phyloP scores from a whole-genome alignment of 2,797 vertebrate genomes.

The Microchirus variegatus region DNA sequence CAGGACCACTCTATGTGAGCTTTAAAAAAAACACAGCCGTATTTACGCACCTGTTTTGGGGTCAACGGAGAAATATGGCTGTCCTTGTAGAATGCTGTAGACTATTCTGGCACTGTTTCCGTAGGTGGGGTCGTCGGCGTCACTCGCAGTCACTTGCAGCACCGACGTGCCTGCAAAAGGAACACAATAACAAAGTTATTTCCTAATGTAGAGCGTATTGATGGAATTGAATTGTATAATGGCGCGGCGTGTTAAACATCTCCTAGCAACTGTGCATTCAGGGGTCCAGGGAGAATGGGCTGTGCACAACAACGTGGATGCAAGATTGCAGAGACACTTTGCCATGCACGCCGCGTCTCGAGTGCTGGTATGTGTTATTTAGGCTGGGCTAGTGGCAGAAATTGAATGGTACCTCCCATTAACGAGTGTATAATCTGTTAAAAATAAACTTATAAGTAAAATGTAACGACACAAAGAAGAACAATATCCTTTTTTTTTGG shows the following conservation, averaged over 20 bases:
- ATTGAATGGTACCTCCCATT: no score
- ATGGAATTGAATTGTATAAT: not conserved
- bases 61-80: slow-evolving; percentile 99
- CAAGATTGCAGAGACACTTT: not conserved
- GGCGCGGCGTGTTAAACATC: not conserved
- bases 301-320: slow-evolving; percentile 12
- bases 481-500: no score
- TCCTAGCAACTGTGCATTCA: slow-evolving; percentile 6
- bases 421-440: no score
- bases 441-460: no score
- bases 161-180: slow-evolving; percentile 90
- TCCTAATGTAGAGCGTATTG: not conserved
- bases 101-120: slow-evolving; percentile 97
- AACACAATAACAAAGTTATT: slow-evolving; percentile 23
- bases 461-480: no score
- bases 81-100: slow-evolving; percentile 98
- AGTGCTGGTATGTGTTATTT: not conserved
- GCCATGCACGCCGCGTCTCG: not conserved
- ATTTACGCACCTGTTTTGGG: slow-evolving; percentile 91
- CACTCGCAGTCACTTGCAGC: slow-evolving; percentile 94
- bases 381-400: no score
- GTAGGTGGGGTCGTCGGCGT: slow-evolving; percentile 97
- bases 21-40: no score
- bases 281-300: not conserved
- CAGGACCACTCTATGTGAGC: no score